A percentile compares a stretch with the other conserved stretches of the same genome.
Evolutionary conservation across 2,113 vertebrate genomes (phyloP).

Genomic region (Aviceda subcristata): DNA sequence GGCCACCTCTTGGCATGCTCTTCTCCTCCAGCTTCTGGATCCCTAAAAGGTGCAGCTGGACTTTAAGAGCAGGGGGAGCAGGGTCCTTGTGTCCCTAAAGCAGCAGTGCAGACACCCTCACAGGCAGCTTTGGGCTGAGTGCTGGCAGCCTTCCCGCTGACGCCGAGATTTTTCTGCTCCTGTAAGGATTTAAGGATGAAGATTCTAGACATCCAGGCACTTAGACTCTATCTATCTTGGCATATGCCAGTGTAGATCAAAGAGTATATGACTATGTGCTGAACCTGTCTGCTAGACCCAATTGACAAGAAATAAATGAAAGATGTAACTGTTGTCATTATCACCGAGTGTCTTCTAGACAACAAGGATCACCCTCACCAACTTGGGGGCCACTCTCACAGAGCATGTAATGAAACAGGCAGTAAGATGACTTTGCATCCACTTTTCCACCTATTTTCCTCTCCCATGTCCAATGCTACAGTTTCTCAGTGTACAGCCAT

Average conservation of each 20-base stretch:
- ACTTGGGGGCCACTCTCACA: not conserved
- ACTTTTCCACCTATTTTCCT: not conserved
- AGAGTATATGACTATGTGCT: not conserved
- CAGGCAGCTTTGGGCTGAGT: not conserved
- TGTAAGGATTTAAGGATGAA: slow-evolving; percentile 40
- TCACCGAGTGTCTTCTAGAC: not conserved
- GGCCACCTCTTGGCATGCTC: not conserved
- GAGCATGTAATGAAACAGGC: not conserved
- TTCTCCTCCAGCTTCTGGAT: not conserved
- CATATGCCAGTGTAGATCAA: slow-evolving; percentile 63
- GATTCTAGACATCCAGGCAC: not conserved
- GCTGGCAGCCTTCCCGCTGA: slow-evolving; percentile 35
- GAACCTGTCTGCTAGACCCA: not conserved
- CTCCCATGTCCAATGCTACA: not conserved
- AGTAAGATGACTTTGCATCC: not conserved
- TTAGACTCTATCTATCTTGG: slow-evolving; percentile 48
- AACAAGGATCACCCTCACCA: not conserved
- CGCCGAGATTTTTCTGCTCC: slow-evolving; percentile 13
- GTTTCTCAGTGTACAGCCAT: not conserved
- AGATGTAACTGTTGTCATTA: not conserved
- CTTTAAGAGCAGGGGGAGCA: not conserved
- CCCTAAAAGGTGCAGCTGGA: not conserved
- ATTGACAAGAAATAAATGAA: not conserved
- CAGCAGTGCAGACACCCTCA: not conserved
- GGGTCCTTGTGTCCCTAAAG: not conserved